Evolutionary conservation across 1,140 invertebrate species (phyloP).

Genomic region (Temnothorax curvispinosus): DNA sequence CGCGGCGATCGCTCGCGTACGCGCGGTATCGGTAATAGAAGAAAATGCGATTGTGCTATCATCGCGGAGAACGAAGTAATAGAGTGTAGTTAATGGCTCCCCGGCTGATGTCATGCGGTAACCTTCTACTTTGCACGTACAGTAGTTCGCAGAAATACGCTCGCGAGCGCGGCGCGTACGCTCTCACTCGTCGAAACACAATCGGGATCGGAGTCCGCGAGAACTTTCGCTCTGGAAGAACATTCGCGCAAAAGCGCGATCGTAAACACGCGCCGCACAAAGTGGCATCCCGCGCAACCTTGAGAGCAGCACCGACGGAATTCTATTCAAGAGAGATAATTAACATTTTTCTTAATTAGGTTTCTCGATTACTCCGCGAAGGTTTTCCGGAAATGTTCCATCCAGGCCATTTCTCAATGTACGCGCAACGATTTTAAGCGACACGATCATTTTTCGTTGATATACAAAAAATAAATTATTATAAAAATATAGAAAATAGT

Average conservation of each 20-base stretch:
- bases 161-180: neutral
- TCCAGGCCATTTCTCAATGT: neutral
- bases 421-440: neutral
- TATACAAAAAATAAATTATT: neutral
- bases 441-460: neutral
- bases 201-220: constrained; percentile 18
- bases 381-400: neutral
- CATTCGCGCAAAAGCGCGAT: neutral
- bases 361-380: neutral
- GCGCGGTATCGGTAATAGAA: constrained; percentile 35
- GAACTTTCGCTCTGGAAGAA: neutral
- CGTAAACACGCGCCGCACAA: neutral
- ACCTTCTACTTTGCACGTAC: constrained; percentile 76
- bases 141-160: constrained; percentile 61
- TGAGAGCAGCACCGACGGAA: neutral
- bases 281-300: neutral
- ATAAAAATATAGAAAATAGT: neutral
- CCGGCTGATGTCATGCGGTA: constrained; percentile 73
- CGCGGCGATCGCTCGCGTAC: constrained; percentile 32
- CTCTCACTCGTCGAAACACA: constrained; percentile 36
- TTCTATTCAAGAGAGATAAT: neutral
- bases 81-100: constrained; percentile 69
- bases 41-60: constrained; percentile 65
- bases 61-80: constrained; percentile 66
- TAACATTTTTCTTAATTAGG: neutral